These are phyloP conservation scores for Germaria angustata DNA, from an alignment of 2,888 invertebrate genomes.

Conservation along the genomic window DNA sequence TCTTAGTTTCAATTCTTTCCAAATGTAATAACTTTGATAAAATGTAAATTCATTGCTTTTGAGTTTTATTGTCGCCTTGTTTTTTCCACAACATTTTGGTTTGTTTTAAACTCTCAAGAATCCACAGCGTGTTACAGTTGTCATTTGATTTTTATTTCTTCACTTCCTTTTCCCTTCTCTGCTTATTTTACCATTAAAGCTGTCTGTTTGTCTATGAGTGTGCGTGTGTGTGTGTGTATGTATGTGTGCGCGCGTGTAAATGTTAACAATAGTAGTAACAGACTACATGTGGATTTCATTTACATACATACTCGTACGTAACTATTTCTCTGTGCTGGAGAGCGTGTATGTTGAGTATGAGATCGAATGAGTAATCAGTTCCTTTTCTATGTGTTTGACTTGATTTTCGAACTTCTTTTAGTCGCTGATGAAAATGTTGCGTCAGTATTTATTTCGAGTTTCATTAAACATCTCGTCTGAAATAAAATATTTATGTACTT, in stretches of 20 bases:
- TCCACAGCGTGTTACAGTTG: conserved; percentile 10
- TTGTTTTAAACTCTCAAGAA: not conserved
- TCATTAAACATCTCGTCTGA: conserved; percentile 43
- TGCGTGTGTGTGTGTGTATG: not conserved
- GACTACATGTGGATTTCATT: conserved; percentile 1
- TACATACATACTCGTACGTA: conserved; percentile 11
- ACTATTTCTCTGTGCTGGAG: conserved; percentile 7
- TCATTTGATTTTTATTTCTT: conserved; percentile 10
- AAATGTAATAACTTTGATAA: no score
- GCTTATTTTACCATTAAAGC: not conserved
- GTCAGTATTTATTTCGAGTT: conserved; percentile 61
- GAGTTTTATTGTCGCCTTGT: not conserved
- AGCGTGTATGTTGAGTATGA: conserved; percentile 34
- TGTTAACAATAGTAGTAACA: not conserved
- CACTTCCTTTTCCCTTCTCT: not conserved
- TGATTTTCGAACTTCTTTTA: conserved; percentile 38
- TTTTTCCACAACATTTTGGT: not conserved
- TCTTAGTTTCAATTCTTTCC: no score
- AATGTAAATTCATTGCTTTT: not conserved
- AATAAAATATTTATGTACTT: not conserved
- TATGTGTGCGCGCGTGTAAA: not conserved
- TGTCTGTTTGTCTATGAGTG: not conserved
- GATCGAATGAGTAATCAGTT: conserved; percentile 63
- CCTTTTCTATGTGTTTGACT: conserved; percentile 13
- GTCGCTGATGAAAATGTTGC: conserved; percentile 43